Evolutionary conservation across 2,797 vertebrate species (phyloP).

Genomic region (Coregonus suidteri): DNA sequence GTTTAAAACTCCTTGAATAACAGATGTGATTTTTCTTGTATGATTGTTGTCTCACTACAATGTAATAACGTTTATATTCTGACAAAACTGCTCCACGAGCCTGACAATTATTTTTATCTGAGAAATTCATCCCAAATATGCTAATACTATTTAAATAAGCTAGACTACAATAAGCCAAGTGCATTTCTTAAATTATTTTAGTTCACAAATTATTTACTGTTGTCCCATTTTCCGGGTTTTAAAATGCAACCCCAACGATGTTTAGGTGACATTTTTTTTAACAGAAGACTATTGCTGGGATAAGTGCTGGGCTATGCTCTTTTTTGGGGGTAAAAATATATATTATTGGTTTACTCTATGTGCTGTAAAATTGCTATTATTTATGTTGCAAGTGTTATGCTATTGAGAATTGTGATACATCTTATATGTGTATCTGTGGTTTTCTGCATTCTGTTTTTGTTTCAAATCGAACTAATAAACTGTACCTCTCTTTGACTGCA

Average conservation of each 20-base stretch:
- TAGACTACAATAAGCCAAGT: background rate
- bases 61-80: slow-evolving; percentile 22
- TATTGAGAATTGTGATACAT: slow-evolving; percentile 36
- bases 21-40: slow-evolving; percentile 26
- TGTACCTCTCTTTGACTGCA: slow-evolving; percentile 54
- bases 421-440: slow-evolving; percentile 40
- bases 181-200: background rate
- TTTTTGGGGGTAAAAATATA: slow-evolving; percentile 23
- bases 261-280: background rate
- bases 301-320: slow-evolving; percentile 24
- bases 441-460: slow-evolving; percentile 39
- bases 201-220: background rate
- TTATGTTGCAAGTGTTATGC: slow-evolving; percentile 47
- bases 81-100: background rate
- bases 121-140: slow-evolving; percentile 23
- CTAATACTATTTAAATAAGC: background rate
- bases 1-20: slow-evolving; percentile 24
- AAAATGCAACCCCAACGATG: background rate
- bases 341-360: slow-evolving; percentile 10
- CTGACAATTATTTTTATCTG: slow-evolving; percentile 60
- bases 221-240: background rate
- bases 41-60: slow-evolving; percentile 30
- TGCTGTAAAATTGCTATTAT: slow-evolving; percentile 62
- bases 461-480: slow-evolving; percentile 24
- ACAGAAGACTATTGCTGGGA: background rate